Base-by-base conservation (phyloP, 2,888 invertebrate species). In the Clanis bilineata region DNA sequence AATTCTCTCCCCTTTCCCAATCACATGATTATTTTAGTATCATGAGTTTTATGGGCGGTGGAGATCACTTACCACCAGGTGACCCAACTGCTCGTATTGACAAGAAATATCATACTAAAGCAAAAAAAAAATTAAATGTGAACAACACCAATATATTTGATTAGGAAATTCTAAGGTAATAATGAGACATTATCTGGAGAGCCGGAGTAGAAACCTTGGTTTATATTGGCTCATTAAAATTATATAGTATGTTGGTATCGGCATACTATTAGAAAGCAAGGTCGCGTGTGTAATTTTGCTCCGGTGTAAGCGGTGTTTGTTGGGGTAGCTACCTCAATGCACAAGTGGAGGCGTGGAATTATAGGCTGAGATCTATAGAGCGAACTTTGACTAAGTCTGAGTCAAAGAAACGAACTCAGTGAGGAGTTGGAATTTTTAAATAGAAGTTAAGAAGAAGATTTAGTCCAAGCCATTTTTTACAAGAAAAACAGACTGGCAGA, bases 241-340 rank as follows among this genome's bases (percentile, higher is more conserved):
- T 83, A 80, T 85, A 84, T 85, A 80, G 79, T 76, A 72, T 76
- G 73, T 72, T 80, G 69, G 76, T 76, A 79, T 77, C 74, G 77
- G 71, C 69, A 68, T 74, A 70, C 72, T 82, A 79, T 87, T 90
- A 86, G 91, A 91, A 91, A 90, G 91, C 86, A 91, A 91, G 91
- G 91, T 84, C 85, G 69, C 60, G 64, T 61, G 63, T 69, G 70
- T 71, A 71, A 72, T 73, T 77, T 77, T 77, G 75, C 71, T 72
- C 63, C 64, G 64, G 67, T 68, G 68, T 73, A 79, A 76, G 73
- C 71, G 70, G 72, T 69, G 70, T 68, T 73, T 69, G 66, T 58
- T 67, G 64, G 60, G 59, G 59, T 60, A 60, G 62, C 10, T 28
- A 43, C 5, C 56, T 10, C 25, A 59, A 60, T 22, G 54, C 18